Base-by-base conservation (phyloP, 1,140 invertebrate genomes). In the Polyergus mexicanus region DNA sequence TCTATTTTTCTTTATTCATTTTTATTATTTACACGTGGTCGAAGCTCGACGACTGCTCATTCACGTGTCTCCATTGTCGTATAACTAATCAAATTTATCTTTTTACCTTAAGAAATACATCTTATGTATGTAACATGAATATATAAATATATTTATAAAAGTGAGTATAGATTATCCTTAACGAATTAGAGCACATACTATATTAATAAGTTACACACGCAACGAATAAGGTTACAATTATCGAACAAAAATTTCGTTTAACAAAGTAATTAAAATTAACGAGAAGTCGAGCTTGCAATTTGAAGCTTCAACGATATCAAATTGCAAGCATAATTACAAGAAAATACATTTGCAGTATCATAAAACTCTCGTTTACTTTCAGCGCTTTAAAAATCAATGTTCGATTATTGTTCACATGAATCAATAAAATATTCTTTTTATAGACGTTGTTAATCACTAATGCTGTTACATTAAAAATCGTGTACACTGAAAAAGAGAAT, bases 211-310 rank as follows among this genome's bases (percentile, higher is more conserved):
- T 35, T 44, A 66, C 44, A 66, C 44, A n/a, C 25, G 13, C 47
- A 38, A 10, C n/a, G 19, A 80, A 80, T 22, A 51, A 51, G 44
- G 16, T 71, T 51, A 71, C 25, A 71, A 54, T 71, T 51, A 51
- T 28, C 22, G 25, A 28, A 28, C 25, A 71, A 71, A 71, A 71
- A 71, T 28, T 51, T 71, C 25, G 0, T 71, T 71, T 28, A 51
- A 66, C 32, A 38, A 38, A 80, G 16, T 71, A 58, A n/a, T 71
- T 81, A 58, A 54, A 80, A 80, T 69, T 68, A 80, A 68, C 28
- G 28, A 80, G 22, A 11, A n/a, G 8, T 51, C 71, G 54, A 60
- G 38, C 3, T 76, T 32, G 38, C 10, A 66, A 66, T 78, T 77
- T 54, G 54, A 58, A 77, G 22, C 3, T 2, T 80, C 22, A 51